These are phyloP conservation scores for Limnephilus rhombicus DNA, from an alignment of 2,888 invertebrate species.

Conservation along the genomic window DNA sequence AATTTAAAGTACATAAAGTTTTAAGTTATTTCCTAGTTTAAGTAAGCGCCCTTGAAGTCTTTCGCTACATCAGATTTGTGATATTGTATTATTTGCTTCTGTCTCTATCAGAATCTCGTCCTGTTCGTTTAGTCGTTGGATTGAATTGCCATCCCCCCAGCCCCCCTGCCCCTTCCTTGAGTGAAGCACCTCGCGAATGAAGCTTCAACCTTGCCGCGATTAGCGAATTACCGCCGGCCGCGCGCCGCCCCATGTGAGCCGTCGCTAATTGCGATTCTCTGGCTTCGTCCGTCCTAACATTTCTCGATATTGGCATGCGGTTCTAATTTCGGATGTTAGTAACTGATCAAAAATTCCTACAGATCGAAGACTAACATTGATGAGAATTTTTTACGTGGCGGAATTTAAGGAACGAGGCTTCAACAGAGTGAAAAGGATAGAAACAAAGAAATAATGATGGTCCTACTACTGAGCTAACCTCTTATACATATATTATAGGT, in stretches of 20 bases:
- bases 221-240: constrained; percentile 56
- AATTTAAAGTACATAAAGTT: background rate
- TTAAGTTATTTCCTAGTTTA: too few relatives aligned
- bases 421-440: background rate
- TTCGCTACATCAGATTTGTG: background rate
- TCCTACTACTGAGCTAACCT: background rate
- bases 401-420: background rate
- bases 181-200: constrained; percentile 52
- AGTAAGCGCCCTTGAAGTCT: background rate
- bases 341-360: constrained; percentile 35
- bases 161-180: background rate
- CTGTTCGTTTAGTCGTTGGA: background rate
- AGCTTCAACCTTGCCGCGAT: constrained; percentile 61
- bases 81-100: background rate
- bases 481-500: too few relatives aligned
- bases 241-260: background rate
- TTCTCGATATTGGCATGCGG: constrained; percentile 42
- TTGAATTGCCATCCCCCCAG: background rate
- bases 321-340: constrained; percentile 27
- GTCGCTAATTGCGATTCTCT: constrained; percentile 41
- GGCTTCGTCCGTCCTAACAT: constrained; percentile 40
- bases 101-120: constrained; percentile 21
- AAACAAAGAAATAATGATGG: background rate
- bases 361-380: constrained; percentile 18
- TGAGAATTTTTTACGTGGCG: background rate